Evolutionary conservation across 2,888 invertebrate species (phyloP).

Genomic region (Xylota sylvarum): DNA sequence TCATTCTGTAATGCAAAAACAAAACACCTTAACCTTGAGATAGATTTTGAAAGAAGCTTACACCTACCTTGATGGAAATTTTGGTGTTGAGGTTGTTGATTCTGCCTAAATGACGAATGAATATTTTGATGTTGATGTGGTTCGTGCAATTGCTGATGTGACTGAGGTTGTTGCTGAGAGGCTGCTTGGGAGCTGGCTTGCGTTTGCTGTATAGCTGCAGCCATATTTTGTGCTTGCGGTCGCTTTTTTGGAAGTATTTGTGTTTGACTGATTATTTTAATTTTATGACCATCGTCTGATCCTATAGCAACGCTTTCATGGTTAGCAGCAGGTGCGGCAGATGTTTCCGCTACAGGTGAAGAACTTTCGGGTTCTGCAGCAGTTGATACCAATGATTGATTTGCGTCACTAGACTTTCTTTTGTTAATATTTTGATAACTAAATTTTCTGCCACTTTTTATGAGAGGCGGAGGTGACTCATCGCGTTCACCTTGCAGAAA

Average conservation of each 20-base stretch:
- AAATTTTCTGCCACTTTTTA: slow-evolving; percentile 82
- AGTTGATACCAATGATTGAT: slow-evolving; percentile 6
- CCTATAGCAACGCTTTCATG: slow-evolving; percentile 71
- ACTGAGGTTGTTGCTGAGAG: slow-evolving; percentile 78
- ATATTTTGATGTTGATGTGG: slow-evolving; percentile 82
- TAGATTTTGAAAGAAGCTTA: slow-evolving; percentile 34
- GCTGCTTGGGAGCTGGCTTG: slow-evolving; percentile 75
- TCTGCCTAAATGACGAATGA: slow-evolving; percentile 78
- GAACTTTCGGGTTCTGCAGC: slow-evolving; percentile 11
- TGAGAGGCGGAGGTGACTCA: slow-evolving; percentile 90
- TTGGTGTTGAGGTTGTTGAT: slow-evolving; percentile 57
- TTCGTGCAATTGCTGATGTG: slow-evolving; percentile 83
- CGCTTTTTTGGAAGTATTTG: slow-evolving; percentile 84
- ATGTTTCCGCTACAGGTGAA: slow-evolving; percentile 82
- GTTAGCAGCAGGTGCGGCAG: slow-evolving; percentile 85
- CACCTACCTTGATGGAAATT: slow-evolving; percentile 72
- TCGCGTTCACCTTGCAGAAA: slow-evolving; percentile 91
- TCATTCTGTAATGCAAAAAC: slow-evolving; percentile 74
- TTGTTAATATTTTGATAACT: slow-evolving; percentile 80
- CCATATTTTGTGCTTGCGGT: slow-evolving; percentile 84
- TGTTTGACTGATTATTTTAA: slow-evolving; percentile 84
- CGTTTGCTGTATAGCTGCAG: slow-evolving; percentile 81
- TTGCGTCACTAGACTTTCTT: slow-evolving; percentile 48
- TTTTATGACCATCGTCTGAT: slow-evolving; percentile 83
- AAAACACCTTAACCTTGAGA: slow-evolving; percentile 74